phyloP scores from a whole-genome alignment of 2,113 vertebrate genomes.

The Corythaixoides concolor region DNA sequence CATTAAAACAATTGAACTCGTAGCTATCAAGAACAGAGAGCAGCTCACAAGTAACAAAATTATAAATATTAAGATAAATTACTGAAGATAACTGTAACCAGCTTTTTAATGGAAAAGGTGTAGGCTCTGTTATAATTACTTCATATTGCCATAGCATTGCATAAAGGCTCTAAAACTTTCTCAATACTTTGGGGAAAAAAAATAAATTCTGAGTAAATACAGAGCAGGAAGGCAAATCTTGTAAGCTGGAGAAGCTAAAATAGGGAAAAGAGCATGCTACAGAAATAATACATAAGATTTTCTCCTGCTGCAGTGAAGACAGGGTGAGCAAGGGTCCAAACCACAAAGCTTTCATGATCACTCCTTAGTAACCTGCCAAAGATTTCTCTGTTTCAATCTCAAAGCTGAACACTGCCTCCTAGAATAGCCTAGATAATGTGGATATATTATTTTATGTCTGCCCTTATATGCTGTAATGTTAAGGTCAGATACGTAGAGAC shows the following conservation, averaged over 20 bases:
- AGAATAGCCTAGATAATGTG: background rate
- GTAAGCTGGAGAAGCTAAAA: background rate
- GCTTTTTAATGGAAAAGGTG: background rate
- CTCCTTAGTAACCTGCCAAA: background rate
- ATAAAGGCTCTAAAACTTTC: background rate
- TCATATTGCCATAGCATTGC: background rate
- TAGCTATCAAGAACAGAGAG: background rate
- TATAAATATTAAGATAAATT: background rate
- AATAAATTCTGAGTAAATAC: background rate
- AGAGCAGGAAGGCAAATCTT: background rate
- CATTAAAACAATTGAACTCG: background rate
- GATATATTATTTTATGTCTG: background rate
- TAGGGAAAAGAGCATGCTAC: accelerated
- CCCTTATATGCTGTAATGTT: background rate
- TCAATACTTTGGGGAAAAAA: background rate
- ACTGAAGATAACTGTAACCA: background rate
- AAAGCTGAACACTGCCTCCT: background rate
- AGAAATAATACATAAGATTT: background rate
- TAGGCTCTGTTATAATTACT: background rate
- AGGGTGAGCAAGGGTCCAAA: background rate
- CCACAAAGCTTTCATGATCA: background rate
- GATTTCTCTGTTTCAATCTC: background rate
- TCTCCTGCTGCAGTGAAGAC: background rate
- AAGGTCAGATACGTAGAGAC: background rate
- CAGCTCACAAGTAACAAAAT: background rate